These are phyloP conservation scores for Malurus alboscapulatus DNA, from an alignment of 2,113 vertebrate species.

Conservation along the genomic window DNA sequence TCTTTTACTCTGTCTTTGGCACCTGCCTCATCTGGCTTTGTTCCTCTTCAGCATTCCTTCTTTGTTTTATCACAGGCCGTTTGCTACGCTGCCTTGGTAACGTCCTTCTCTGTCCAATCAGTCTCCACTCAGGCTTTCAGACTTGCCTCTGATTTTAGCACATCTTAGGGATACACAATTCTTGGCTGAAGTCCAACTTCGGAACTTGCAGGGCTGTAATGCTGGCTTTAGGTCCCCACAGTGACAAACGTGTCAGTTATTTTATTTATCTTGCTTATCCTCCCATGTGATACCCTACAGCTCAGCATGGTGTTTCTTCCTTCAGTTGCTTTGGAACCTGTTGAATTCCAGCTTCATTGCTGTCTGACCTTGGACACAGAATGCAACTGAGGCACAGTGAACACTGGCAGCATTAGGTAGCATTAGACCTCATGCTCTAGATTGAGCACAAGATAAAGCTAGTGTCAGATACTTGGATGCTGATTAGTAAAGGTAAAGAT, in stretches of 20 bases:
- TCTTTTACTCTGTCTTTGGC: no score
- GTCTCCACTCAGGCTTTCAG: no score
- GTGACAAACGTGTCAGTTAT: neutral
- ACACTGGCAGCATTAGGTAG: neutral
- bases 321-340: neutral
- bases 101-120: no score
- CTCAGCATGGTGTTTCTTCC: fast-evolving
- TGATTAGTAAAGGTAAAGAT: neutral
- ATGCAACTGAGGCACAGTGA: neutral
- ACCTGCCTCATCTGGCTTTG: no score
- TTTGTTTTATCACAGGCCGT: no score
- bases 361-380: neutral
- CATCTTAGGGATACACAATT: no score
- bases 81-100: no score
- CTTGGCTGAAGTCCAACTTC: no score
- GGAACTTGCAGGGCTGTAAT: no score
- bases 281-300: neutral
- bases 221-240: no score
- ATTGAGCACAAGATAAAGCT: neutral
- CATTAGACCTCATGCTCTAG: neutral
- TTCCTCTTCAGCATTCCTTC: no score
- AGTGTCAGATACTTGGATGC: neutral
- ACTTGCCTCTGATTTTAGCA: no score
- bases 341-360: neutral
- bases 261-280: neutral